phyloP scores from a whole-genome alignment of 2,113 vertebrate species.

The Phylloscopus whistleri region DNA sequence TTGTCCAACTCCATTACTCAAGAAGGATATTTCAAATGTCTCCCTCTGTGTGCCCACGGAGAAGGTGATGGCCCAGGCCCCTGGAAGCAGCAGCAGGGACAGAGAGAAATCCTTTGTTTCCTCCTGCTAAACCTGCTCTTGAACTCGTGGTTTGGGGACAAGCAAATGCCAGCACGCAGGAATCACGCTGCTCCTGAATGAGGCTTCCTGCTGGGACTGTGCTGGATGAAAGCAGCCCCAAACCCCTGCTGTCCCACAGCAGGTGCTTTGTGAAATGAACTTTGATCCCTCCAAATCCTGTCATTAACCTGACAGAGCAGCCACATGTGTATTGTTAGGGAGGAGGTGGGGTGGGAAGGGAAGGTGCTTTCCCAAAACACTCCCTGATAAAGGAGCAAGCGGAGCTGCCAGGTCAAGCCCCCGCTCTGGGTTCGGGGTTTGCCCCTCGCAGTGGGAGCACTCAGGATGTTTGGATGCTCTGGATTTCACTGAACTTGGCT shows the following conservation, averaged over 20 bases:
- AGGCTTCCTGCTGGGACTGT: neutral
- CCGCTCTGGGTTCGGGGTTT: neutral
- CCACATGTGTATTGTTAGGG: neutral
- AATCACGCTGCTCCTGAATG: neutral
- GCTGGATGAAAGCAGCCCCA: neutral
- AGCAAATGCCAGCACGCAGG: neutral
- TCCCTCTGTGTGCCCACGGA: neutral
- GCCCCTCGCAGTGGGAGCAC: neutral
- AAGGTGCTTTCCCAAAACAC: neutral
- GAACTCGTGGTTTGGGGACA: neutral
- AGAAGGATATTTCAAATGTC: neutral
- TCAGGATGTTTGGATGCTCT: slow-evolving; percentile 32
- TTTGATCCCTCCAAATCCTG: neutral
- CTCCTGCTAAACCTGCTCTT: neutral
- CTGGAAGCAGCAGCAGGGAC: neutral
- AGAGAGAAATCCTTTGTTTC: slow-evolving; percentile 11
- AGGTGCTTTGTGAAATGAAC: neutral
- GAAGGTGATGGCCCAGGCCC: neutral
- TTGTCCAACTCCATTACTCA: neutral
- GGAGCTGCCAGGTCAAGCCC: neutral
- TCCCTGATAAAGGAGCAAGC: neutral
- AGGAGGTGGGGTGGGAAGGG: slow-evolving; percentile 10
- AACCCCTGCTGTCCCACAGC: neutral
- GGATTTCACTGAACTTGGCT: neutral
- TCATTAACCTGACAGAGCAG: neutral